Evolutionary conservation across 2,888 invertebrate genomes (phyloP), one percentile per base, ranked within the genome.

Genomic region (Chrysomela aeneicollis): DNA sequence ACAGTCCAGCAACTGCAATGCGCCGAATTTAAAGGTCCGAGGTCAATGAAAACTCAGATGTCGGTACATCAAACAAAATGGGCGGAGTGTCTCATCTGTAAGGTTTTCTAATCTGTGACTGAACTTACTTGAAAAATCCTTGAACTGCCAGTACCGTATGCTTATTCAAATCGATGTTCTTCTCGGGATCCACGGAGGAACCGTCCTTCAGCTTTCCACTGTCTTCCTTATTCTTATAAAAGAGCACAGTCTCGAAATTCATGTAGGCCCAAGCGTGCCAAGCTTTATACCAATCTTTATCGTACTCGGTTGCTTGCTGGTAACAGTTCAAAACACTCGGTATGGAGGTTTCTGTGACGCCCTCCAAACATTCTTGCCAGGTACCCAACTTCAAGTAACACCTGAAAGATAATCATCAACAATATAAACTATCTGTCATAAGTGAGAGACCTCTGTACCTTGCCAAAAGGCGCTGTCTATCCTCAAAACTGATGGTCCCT

Each of bases 251-350:
- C 83, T 98, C 97, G 79, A 97, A 99, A 84, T 98, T 98, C 89
- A 97, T 97, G 78, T 96, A 96, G 0, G 98, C 99, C 90, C 95
- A 97, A 0, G 96, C 91, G 82, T 99, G 98, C 98, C 98, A 99
- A 0, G 98, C 98, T 85, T 95, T 95, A 81, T 95, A 95, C 96
- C 98, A 98, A 59, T 90, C 89, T 0, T 90, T 87, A 74, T 96
- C 93, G 71, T 92, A 89, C 69, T 91, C 90, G 0, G 94, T 95
- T 0, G 97, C 95, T n/a, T 90, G 86, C 35, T 88, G 86, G 80
- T 94, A 97, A 79, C 92, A 93, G 54, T 88, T 85, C n/a, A 94
- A 79, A 32, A 90, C 90, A 53, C 88, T 86, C 0, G 90, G 89
- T 67, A 95, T 92, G 0, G 94, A 93, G 12, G 85, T 82, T 74